phyloP scores from a whole-genome alignment of 2,113 vertebrate genomes.

The Arizona elegans region DNA sequence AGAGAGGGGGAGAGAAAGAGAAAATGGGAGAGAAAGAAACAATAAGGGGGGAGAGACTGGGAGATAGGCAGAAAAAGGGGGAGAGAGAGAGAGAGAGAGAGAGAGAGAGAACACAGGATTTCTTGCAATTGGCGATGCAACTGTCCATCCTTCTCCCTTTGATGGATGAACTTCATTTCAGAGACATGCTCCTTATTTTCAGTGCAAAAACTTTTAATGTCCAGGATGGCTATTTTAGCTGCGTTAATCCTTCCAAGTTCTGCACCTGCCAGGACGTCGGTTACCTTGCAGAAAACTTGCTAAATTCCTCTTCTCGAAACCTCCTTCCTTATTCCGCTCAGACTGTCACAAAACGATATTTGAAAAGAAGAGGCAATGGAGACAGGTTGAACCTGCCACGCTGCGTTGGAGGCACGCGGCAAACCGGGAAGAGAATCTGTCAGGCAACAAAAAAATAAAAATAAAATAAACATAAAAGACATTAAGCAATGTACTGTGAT shows the following conservation, averaged over 20 bases:
- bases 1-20: too few species aligned
- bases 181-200: not conserved
- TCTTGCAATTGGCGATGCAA: not conserved
- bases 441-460: too few species aligned
- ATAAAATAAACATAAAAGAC: not conserved
- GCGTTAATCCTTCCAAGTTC: not conserved
- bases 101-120: too few species aligned
- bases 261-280: not conserved
- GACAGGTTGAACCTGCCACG: not conserved
- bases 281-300: not conserved
- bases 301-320: not conserved
- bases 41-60: too few species aligned
- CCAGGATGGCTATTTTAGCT: constrained; percentile 6
- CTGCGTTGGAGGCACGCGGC: not conserved
- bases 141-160: not conserved
- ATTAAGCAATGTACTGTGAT: not conserved
- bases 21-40: too few species aligned
- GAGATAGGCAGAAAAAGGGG: too few species aligned
- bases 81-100: too few species aligned
- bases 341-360: not conserved
- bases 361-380: too few species aligned
- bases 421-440: too few species aligned
- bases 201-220: not conserved
- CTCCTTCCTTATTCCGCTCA: not conserved
- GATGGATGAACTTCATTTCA: constrained; percentile 1